Percentiles rank a stretch among this genome's conserved stretches.
Conservation (phyloP, 1,140 invertebrate genomes). For the Stratiolaelaps scimitus region DNA sequence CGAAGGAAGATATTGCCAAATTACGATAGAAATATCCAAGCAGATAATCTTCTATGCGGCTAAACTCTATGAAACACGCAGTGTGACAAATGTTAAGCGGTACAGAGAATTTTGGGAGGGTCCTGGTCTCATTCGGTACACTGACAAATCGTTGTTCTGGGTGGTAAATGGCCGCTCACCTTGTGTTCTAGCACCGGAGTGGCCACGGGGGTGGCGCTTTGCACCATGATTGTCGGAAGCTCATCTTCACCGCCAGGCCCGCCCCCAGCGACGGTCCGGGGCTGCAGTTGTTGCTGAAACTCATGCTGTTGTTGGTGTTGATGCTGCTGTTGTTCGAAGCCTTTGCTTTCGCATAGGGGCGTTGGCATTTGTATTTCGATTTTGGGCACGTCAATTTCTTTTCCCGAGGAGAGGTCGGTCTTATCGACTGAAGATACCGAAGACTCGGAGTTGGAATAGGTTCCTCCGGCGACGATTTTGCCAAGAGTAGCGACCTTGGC, state of each 20-base stretch:
- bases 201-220: conserved; percentile 24
- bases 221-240: conserved; percentile 28
- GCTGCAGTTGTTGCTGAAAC: background rate
- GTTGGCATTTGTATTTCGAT: conserved; percentile 26
- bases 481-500: conserved; percentile 23
- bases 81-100: no score
- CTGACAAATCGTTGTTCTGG: no score
- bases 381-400: conserved; percentile 14
- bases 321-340: background rate
- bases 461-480: conserved; percentile 19
- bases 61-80: no score
- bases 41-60: no score
- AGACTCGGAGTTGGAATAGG: conserved; percentile 12
- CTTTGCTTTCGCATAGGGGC: conserved; percentile 9
- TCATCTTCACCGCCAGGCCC: background rate
- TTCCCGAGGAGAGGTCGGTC: conserved; percentile 19
- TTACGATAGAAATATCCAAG: no score
- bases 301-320: background rate
- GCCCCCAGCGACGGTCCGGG: no score
- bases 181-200: conserved; percentile 27
- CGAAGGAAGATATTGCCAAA: no score
- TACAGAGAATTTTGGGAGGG: no score
- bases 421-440: conserved; percentile 25
- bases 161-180: background rate
- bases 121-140: no score